phyloP scores from a whole-genome alignment of 1,140 invertebrate genomes.

The Drosophila arizonae region DNA sequence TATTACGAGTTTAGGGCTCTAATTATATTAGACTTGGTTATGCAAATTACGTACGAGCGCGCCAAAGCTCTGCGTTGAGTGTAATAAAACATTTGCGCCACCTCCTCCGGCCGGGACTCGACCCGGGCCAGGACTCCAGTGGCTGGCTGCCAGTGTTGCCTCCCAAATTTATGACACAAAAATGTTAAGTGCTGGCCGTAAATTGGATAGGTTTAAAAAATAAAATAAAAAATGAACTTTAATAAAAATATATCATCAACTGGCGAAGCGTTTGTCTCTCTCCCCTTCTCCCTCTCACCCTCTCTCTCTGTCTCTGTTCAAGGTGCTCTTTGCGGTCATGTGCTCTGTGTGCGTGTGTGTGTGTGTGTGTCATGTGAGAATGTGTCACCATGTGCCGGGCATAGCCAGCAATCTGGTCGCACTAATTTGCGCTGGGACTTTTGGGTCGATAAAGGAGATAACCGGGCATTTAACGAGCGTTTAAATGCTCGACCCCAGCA shows the following conservation, averaged over 20 bases:
- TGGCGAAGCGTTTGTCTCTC: background rate
- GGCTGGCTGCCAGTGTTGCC: background rate
- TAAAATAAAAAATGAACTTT: conserved; percentile 26
- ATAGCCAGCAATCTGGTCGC: background rate
- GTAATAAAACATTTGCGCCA: conserved; percentile 50
- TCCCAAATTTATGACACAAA: conserved; percentile 36
- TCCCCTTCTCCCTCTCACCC: no score
- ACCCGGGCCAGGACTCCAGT: background rate
- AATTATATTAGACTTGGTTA: conserved; percentile 51
- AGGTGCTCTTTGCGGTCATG: conserved; percentile 2
- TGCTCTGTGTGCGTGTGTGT: conserved; percentile 36
- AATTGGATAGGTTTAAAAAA: conserved; percentile 34
- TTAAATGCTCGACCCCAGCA: conserved; percentile 63
- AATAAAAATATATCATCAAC: conserved; percentile 65
- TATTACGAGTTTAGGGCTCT: conserved; percentile 32
- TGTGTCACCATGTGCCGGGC: conserved; percentile 11
- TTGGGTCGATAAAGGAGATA: conserved; percentile 42
- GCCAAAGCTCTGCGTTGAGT: conserved; percentile 9
- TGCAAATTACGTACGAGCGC: conserved; percentile 38
- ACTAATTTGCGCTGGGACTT: conserved; percentile 18
- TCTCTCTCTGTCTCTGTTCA: no score
- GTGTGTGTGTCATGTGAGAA: conserved; percentile 42
- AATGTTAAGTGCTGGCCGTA: conserved; percentile 37
- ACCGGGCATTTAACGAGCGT: conserved; percentile 59
- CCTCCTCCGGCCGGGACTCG: no score